A percentile compares a stretch with the other conserved stretches of the same genome.
Conservation (phyloP, 2,888 invertebrate species). For the Ectobius pallidus region DNA sequence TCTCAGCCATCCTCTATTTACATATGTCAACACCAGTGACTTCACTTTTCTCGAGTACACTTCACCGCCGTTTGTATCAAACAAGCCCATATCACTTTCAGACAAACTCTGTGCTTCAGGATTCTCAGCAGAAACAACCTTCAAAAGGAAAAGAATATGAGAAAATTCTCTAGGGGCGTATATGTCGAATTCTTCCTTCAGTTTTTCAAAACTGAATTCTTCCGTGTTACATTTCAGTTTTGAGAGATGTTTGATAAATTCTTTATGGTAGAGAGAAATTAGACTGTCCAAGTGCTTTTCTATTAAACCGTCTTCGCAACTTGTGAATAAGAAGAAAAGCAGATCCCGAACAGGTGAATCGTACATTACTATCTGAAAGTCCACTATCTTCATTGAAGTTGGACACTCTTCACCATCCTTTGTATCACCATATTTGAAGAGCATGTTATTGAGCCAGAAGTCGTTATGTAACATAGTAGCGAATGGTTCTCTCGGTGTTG, state of each 20-base stretch:
- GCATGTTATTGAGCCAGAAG: slow-evolving; percentile 67
- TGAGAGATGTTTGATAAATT: slow-evolving; percentile 55
- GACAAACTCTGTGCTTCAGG: slow-evolving; percentile 22
- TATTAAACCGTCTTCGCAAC: slow-evolving; percentile 56
- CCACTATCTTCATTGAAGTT: slow-evolving; percentile 62
- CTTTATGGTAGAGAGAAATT: slow-evolving; percentile 60
- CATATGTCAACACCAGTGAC: slow-evolving; percentile 7
- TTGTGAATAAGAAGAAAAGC: slow-evolving; percentile 62
- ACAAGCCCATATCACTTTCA: neutral
- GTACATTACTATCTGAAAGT: slow-evolving; percentile 63
- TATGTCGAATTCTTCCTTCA: slow-evolving; percentile 55
- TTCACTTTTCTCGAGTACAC: slow-evolving; percentile 8
- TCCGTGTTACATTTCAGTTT: slow-evolving; percentile 54
- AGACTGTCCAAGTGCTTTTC: slow-evolving; percentile 58
- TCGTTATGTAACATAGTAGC: slow-evolving; percentile 63
- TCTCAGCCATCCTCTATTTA: slow-evolving; percentile 28
- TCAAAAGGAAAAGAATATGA: slow-evolving; percentile 59
- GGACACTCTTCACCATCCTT: slow-evolving; percentile 47
- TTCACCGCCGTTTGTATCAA: neutral
- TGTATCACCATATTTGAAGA: slow-evolving; percentile 57
- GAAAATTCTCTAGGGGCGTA: slow-evolving; percentile 56
- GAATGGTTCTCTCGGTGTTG: slow-evolving; percentile 55
- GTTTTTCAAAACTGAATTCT: slow-evolving; percentile 53
- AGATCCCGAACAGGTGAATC: slow-evolving; percentile 61
- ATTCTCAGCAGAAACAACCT: slow-evolving; percentile 52